Evolutionary conservation across 2,888 invertebrate genomes (phyloP), one percentile per base, ranked within the genome.

Genomic region (Aphidoletes aphidimyza): DNA sequence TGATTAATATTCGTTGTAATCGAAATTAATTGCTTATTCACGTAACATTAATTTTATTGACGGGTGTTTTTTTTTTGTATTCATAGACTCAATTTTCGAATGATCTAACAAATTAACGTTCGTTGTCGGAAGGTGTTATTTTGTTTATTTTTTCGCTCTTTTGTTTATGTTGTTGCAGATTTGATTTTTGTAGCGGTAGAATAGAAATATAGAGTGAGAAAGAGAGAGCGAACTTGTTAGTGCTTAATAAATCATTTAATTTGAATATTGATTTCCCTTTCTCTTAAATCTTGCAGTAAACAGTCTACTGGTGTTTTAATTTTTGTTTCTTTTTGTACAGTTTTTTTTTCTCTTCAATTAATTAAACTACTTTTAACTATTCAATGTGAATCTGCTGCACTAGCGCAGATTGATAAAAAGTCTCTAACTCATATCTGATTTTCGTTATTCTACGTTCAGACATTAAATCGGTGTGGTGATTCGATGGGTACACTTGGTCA

Each of bases 401-500:
- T 3, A 34, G 0, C 69, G 30, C 1, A 30, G 26, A 30, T 30
- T 42, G 42, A 9, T 42, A 42, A 69, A 69, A 30, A 30, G 69
- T 17, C 26, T 26, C 6, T 69, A 26, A 69, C 69, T 54, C 17
- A 69, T 30, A 2, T 69, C 14, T 30, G 14, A 22, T 69, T 36
- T 81, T 19, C 2, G 89, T 89, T 19, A 81, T 69, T 69, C 69
- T 69, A 26, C 34, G 34, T 89, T 85, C 91, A 96, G 96, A 95
- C 95, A 91, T 93, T 96, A 90, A 95, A 95, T 90, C 94, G 95
- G 86, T 89, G 88, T 91, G 94, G 94, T 90, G 96, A 96, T 92
- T 96, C 96, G 92, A 96, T 96, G 96, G 94, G 95, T 92, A 96
- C 96, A 87, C 92, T 96, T 89, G 95, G 95, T 91, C 96, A 94